A percentile compares a stretch with the other conserved stretches of the same genome.
These are phyloP conservation scores for Euspilapteryx auroguttella DNA, from an alignment of 2,888 invertebrate genomes.

Conservation along the genomic window DNA sequence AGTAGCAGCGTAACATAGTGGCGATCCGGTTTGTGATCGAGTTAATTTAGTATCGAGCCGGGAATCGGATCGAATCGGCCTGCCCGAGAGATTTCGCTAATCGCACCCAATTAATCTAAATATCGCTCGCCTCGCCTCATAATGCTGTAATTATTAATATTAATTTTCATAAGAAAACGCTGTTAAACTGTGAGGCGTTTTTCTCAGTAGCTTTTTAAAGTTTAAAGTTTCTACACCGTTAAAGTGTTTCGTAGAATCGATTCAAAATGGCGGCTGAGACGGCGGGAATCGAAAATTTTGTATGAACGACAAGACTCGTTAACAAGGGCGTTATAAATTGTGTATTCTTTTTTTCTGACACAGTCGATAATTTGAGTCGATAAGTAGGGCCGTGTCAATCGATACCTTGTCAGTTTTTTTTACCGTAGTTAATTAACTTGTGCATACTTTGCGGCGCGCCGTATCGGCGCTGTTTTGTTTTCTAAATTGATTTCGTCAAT, in stretches of 20 bases:
- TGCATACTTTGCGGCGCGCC: no score
- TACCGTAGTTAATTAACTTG: slow-evolving; percentile 6
- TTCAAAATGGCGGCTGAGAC: slow-evolving; percentile 5
- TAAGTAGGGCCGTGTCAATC: slow-evolving; percentile 8
- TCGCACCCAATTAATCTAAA: slow-evolving; percentile 33
- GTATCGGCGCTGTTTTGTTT: slow-evolving; percentile 10
- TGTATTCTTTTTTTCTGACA: no score
- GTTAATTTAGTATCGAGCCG: slow-evolving; percentile 12
- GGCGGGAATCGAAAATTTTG: no score
- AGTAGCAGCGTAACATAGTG: slow-evolving; percentile 15
- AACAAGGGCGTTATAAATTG: no score
- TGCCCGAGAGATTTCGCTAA: slow-evolving; percentile 21
- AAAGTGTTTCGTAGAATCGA: slow-evolving; percentile 3
- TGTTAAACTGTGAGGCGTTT: slow-evolving; percentile 1
- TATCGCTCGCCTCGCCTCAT: slow-evolving; percentile 11
- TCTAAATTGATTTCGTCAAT: slow-evolving; percentile 12
- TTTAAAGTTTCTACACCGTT: slow-evolving; percentile 4
- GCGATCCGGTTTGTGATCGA: slow-evolving; percentile 9
- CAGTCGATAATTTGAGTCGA: no score
- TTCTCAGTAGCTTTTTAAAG: slow-evolving; percentile 4
- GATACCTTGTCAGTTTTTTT: slow-evolving; percentile 9
- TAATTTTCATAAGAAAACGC: slow-evolving; percentile 13
- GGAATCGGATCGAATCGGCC: slow-evolving; percentile 12
- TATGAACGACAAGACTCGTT: no score
- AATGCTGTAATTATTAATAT: slow-evolving; percentile 18